Base-by-base conservation (phyloP, 2,888 invertebrate genomes). In the Perizoma affinitatum region DNA sequence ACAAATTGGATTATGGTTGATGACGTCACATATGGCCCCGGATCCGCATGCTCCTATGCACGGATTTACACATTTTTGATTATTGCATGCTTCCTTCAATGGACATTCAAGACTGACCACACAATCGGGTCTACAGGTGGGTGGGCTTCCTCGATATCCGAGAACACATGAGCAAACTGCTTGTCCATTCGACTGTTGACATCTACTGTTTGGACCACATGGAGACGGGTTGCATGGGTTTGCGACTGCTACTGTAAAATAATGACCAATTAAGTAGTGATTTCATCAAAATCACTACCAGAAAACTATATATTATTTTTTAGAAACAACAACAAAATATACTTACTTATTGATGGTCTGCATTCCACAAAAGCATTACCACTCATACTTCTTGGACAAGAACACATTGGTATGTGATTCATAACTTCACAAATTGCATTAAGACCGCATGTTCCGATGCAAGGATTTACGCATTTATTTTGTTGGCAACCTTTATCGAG, bases 11-110 rank as follows among this genome's bases (percentile, higher is more conserved):
- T 95, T 95, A 76, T 97, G 97, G 78, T 96, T 96, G 54, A 96
- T 94, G 34, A 96, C 96, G 67, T 92, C 94, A 78, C 97, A 97
- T 53, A 94, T 86, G 0, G 96, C 96, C 58, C 93, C 94, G 55
- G 93, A 87, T 10, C 96, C 96, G 74, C 97, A 97, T n/a, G 95
- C 95, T 46, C 96, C 96, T 11, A 95, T 94, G 75, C 97, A 96
- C 3, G 96, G 96, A 84, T 96, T 95, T 60, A 94, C 84, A 83
- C 96, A 96, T 84, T 95, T 95, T 79, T 95, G 94, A 79, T 94
- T 95, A 65, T 95, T 95, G 74, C 96, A 96, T 50, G 96, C 96
- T 77, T 94, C 90, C 68, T 94, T 95, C 66, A 95, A 93, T 9
- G 95, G 83, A 76, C 96, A 96, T 80, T 96, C 96, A 0, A 95